Evolutionary conservation across 2,888 invertebrate genomes (phyloP), one percentile per base, ranked within the genome.

Genomic region (Pachydiplax longipennis): DNA sequence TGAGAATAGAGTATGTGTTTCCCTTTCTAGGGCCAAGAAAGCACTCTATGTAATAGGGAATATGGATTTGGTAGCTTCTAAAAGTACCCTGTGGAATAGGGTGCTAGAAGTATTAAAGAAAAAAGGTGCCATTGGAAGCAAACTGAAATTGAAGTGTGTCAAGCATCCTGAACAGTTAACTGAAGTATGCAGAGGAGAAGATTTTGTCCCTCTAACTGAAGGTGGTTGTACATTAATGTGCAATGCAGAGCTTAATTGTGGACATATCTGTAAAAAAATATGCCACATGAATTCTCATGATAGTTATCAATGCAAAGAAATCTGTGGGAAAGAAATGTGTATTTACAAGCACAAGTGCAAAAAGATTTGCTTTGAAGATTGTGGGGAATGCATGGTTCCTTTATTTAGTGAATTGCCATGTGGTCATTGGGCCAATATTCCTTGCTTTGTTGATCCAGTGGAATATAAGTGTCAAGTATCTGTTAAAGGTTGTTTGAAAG

Each of bases 41-140:
- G 97, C 96, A 1, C 95, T 98, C 83, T 97, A 96, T 93, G 95
- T 97, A 8, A 95, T 97, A 92, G 98, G 97, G 2, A 97, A 97
- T 92, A 96, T 97, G 95, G 93, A 94, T 0, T 94, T 95, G 15
- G 93, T 97, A 0, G 94, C 94, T 91, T 92, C 94, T 0, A 94
- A 95, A 0, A 96, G 95, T 92, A 83, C 92, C 6, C 94, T 95
- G 90, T 97, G 97, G 97, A 93, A 93, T 8, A 93, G 95, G 92
- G 95, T 96, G 37, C 94, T 94, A n/a, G 92, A 92, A 0, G 94
- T 94, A 0, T 93, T 97, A 13, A 91, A 93, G 10, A 92, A 94
- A 12, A 94, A 95, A 91, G 93, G 95, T 35, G 94, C 95, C 2
- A 94, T 96, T 80, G 96, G 96, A 0, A 92, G 93, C 0, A 92